phyloP scores from a whole-genome alignment of 2,888 invertebrate species.

The Hirtodrosophila alboralis region DNA sequence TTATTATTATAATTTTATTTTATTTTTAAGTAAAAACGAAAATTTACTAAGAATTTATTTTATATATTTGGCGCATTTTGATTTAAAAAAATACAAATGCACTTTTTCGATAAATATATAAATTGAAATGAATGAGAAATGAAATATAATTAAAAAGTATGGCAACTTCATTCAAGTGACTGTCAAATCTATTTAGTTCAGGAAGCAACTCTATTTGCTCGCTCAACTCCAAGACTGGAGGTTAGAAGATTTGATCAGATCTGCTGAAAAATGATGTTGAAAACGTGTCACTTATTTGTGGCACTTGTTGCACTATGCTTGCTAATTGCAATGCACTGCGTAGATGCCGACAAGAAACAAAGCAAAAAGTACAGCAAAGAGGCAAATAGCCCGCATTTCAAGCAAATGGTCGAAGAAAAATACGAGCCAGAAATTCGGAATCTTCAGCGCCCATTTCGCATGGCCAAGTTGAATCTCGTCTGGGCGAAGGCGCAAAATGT shows the following conservation, averaged over 20 bases:
- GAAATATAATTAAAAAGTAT: background rate
- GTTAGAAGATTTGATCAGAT: slow-evolving; percentile 37
- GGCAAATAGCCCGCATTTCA: slow-evolving; percentile 71
- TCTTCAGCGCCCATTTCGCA: slow-evolving; percentile 93
- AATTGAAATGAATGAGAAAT: background rate
- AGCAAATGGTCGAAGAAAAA: slow-evolving; percentile 75
- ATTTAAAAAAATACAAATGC: background rate
- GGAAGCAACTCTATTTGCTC: slow-evolving; percentile 5
- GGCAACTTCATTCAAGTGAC: too few relatives aligned
- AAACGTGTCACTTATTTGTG: slow-evolving; percentile 41
- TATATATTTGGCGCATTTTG: background rate
- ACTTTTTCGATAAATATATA: slow-evolving; percentile 12
- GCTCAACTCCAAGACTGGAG: slow-evolving; percentile 11
- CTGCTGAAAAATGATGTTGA: slow-evolving; percentile 40
- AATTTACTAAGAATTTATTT: too few relatives aligned
- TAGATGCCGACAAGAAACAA: slow-evolving; percentile 66
- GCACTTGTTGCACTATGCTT: slow-evolving; percentile 40
- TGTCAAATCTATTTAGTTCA: slow-evolving; percentile 1
- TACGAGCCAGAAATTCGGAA: slow-evolving; percentile 87
- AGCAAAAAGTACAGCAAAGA: slow-evolving; percentile 81
- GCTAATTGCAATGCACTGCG: slow-evolving; percentile 45
- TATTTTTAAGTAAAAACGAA: background rate
- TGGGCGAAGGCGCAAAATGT: slow-evolving; percentile 96
- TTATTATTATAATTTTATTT: too few relatives aligned
- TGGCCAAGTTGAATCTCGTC: slow-evolving; percentile 94